A percentile compares a stretch with the other conserved stretches of the same genome.
Evolutionary conservation across 30 jellyfish, hydroid and myxozoan genomes (phyloP).

Genomic region (Morbakka virulenta): DNA sequence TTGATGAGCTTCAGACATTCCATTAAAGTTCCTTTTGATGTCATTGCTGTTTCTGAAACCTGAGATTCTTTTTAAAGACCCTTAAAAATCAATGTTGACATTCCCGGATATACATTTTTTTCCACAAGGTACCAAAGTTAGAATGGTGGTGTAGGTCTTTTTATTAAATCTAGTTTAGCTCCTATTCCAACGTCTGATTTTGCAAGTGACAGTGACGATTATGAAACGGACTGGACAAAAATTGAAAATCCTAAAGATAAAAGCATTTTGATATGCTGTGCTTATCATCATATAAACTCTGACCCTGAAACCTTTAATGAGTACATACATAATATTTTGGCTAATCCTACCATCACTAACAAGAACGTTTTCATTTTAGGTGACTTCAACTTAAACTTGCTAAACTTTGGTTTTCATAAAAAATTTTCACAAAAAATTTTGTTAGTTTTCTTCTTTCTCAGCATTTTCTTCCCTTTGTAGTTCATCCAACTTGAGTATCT

Average conservation of each 20-base stretch:
- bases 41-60: too few relatives aligned
- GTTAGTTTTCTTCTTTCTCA: background rate
- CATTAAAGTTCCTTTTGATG: too few relatives aligned
- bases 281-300: background rate
- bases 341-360: background rate
- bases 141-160: too few relatives aligned
- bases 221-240: background rate
- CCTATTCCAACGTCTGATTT: too few relatives aligned
- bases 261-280: background rate
- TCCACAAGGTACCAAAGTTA: too few relatives aligned
- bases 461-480: background rate
- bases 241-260: background rate
- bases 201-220: background rate
- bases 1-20: too few relatives aligned
- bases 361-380: background rate
- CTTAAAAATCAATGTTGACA: too few relatives aligned
- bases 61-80: too few relatives aligned
- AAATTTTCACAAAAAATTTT: too few relatives aligned
- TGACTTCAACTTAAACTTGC: background rate
- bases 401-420: background rate
- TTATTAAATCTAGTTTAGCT: too few relatives aligned
- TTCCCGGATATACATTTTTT: too few relatives aligned
- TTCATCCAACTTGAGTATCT: slow-evolving; percentile 52
- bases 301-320: background rate
- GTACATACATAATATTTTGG: background rate